Percentiles rank a stretch among this genome's conserved stretches.
phyloP scores from a whole-genome alignment of 2,888 invertebrate genomes.

The Eretmocerus hayati region DNA sequence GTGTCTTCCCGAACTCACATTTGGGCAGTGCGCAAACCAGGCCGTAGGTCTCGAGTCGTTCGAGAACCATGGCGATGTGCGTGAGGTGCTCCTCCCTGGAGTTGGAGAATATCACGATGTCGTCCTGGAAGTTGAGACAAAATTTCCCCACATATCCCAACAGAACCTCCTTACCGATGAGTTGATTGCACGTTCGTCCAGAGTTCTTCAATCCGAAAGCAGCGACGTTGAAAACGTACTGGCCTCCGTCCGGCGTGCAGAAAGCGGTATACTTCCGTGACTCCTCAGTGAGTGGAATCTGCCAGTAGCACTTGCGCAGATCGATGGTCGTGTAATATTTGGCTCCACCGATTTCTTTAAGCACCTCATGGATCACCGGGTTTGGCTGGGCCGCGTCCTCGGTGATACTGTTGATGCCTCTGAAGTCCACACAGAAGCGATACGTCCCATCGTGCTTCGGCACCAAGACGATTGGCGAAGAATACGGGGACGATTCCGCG shows the following conservation, averaged over 20 bases:
- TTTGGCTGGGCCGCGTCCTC: slow-evolving; percentile 23
- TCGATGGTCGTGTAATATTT: slow-evolving; percentile 30
- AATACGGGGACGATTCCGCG: slow-evolving; percentile 17
- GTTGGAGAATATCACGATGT: not conserved
- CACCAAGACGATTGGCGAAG: slow-evolving; percentile 22
- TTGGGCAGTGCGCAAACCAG: slow-evolving; percentile 1
- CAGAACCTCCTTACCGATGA: not conserved
- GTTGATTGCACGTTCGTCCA: not conserved
- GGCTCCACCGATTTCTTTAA: slow-evolving; percentile 28
- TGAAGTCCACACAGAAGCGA: slow-evolving; percentile 25
- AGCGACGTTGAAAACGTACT: not conserved
- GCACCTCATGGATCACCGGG: slow-evolving; percentile 24
- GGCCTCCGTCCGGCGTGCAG: not conserved
- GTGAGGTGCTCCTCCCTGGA: slow-evolving; percentile 1
- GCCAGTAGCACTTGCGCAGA: slow-evolving; percentile 9
- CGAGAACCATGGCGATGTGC: slow-evolving; percentile 1
- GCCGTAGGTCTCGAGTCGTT: slow-evolving; percentile 1
- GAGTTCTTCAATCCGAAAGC: not conserved
- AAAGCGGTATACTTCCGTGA: not conserved
- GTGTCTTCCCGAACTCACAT: slow-evolving; percentile 5
- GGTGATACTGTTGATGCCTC: slow-evolving; percentile 25
- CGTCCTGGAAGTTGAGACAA: not conserved
- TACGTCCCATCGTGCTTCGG: slow-evolving; percentile 15
- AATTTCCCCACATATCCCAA: not conserved
- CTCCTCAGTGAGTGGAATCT: not conserved